These are phyloP conservation scores for Trididemnum clinides DNA, from an alignment of 23 tunicate genomes.

Conservation along the genomic window DNA sequence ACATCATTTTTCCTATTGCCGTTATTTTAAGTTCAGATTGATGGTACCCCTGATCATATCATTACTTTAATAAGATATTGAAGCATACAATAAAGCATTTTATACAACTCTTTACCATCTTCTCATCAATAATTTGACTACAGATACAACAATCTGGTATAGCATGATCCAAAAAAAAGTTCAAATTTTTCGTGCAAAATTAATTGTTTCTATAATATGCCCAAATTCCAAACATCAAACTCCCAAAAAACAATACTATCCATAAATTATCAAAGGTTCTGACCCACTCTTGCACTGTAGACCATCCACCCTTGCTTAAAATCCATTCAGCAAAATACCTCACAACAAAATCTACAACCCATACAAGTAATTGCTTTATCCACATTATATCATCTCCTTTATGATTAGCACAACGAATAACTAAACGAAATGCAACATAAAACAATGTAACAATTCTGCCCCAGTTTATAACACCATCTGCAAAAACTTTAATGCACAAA, in stretches of 20 bases:
- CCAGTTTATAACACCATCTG: conserved; percentile 71
- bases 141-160: too few relatives aligned
- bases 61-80: too few relatives aligned
- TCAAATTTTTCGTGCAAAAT: too few relatives aligned
- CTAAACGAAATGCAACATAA: conserved; percentile 71
- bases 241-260: neutral
- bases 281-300: conserved; percentile 48
- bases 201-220: neutral
- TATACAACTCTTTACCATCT: too few relatives aligned
- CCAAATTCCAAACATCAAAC: neutral
- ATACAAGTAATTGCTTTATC: conserved; percentile 47
- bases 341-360: conserved; percentile 70
- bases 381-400: conserved; percentile 43
- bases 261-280: neutral
- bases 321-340: conserved; percentile 69
- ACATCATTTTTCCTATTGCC: too few relatives aligned
- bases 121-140: too few relatives aligned
- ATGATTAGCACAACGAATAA: conserved; percentile 13
- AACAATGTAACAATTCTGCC: conserved; percentile 77
- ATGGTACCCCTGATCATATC: too few relatives aligned
- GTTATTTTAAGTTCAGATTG: too few relatives aligned
- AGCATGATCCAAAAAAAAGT: too few relatives aligned
- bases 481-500: conserved; percentile 62
- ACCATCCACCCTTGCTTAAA: conserved; percentile 75
- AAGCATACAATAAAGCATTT: too few relatives aligned